phyloP scores from a whole-genome alignment of 2,797 vertebrate genomes.

The Jordanella pulchra region DNA sequence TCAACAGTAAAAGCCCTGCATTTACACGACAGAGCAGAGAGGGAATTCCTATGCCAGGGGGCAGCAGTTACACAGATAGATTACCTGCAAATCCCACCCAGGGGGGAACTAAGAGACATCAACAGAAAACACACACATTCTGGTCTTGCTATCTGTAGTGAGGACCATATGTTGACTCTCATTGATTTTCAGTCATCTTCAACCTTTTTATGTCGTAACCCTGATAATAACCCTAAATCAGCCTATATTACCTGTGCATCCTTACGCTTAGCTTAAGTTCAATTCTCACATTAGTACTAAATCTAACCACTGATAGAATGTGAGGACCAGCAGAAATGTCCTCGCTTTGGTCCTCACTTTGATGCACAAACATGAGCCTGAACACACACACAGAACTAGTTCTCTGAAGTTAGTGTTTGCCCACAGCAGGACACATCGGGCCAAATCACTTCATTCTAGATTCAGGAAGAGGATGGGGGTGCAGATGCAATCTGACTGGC shows the following conservation, averaged over 20 bases:
- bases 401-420: constrained; percentile 19
- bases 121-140: constrained; percentile 8
- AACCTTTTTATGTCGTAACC: too few species aligned
- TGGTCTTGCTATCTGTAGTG: too few species aligned
- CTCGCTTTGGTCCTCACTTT: too few species aligned
- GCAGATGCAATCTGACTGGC: constrained; percentile 37
- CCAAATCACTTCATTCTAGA: constrained; percentile 35
- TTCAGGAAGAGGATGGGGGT: constrained; percentile 30
- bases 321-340: too few species aligned
- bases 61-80: constrained; percentile 63
- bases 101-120: constrained; percentile 33
- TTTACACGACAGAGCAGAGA: constrained; percentile 55
- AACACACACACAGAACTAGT: neutral
- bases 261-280: too few species aligned
- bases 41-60: constrained; percentile 50
- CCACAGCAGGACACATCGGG: constrained; percentile 23
- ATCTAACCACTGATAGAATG: too few species aligned
- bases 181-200: too few species aligned
- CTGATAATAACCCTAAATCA: too few species aligned
- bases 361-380: neutral
- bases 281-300: too few species aligned
- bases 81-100: constrained; percentile 66
- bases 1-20: constrained; percentile 59
- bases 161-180: too few species aligned
- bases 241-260: too few species aligned